Percentiles rank a stretch among this genome's conserved stretches.
Evolutionary conservation across 92 coral and sea anemone species (phyloP).

Genomic region (Phenganax marumi): DNA sequence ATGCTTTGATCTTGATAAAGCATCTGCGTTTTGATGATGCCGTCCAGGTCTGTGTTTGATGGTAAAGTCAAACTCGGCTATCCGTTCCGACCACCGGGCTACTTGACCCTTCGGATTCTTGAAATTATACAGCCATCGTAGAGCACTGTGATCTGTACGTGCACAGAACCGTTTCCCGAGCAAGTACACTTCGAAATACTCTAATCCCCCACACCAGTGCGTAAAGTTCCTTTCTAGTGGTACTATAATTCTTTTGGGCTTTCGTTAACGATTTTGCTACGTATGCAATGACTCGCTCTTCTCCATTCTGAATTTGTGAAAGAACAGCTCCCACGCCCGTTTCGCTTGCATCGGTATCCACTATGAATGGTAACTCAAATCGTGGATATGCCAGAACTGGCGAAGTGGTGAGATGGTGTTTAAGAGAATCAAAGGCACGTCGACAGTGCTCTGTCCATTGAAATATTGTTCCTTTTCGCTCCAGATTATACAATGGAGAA

Average conservation of each 20-base stretch:
- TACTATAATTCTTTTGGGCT: too few relatives aligned
- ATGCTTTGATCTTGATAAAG: neutral
- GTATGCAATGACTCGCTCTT: neutral
- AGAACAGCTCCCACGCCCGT: conserved; percentile 1
- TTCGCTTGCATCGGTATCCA: conserved; percentile 55
- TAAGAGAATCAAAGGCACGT: conserved; percentile 31
- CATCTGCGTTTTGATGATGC: neutral
- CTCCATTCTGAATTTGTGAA: neutral
- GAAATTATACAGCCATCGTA: conserved; percentile 12
- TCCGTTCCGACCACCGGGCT: conserved; percentile 22
- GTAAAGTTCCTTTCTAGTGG: too few relatives aligned
- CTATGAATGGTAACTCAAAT: conserved; percentile 25
- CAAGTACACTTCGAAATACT: neutral
- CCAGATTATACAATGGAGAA: conserved; percentile 42
- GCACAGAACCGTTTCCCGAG: neutral
- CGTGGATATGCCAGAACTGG: conserved; percentile 45
- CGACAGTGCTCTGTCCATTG: conserved; percentile 38
- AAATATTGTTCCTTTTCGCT: conserved; percentile 22
- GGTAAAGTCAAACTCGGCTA: conserved; percentile 6
- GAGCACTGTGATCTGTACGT: conserved; percentile 17
- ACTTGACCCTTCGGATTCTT: conserved; percentile 19
- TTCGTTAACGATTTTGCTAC: too few relatives aligned
- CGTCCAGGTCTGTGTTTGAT: conserved; percentile 19
- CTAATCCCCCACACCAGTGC: too few relatives aligned
- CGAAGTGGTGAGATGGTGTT: conserved; percentile 18